Conservation (phyloP, 2,888 invertebrate species). For the Leptogaster cylindrica region DNA sequence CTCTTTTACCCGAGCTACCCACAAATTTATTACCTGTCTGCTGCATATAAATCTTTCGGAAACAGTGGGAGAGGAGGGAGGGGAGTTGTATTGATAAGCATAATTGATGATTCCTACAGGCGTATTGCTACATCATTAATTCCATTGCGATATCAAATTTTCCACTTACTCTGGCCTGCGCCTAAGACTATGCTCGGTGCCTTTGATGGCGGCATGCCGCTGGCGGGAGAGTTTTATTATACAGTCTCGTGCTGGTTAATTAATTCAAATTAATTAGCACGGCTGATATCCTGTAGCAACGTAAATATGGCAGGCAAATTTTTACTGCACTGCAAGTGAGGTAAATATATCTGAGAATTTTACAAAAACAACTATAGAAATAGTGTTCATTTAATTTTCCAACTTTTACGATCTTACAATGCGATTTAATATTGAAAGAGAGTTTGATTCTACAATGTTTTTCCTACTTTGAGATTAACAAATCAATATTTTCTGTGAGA, state of each 20-base stretch:
- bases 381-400: too few relatives aligned
- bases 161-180: neutral
- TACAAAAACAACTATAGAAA: too few relatives aligned
- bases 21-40: constrained; percentile 47
- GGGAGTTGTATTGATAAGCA: constrained; percentile 49
- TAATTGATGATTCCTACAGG: constrained; percentile 49
- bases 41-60: constrained; percentile 47
- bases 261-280: constrained; percentile 27
- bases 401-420: too few relatives aligned
- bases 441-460: too few relatives aligned
- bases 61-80: constrained; percentile 44
- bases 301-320: too few relatives aligned
- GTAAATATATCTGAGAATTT: too few relatives aligned
- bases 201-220: neutral
- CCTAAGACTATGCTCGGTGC: neutral
- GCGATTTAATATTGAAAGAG: too few relatives aligned
- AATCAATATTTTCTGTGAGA: too few relatives aligned
- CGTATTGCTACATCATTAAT: constrained; percentile 36
- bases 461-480: too few relatives aligned
- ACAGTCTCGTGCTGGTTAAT: constrained; percentile 12
- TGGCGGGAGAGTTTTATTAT: constrained; percentile 10
- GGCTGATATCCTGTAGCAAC: too few relatives aligned
- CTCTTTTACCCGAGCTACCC: constrained; percentile 23
- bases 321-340: too few relatives aligned
- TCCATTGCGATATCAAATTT: constrained; percentile 26